Percentiles rank a stretch among this genome's conserved stretches.
These are phyloP conservation scores for Pyrrhia umbra DNA, from an alignment of 2,888 invertebrate genomes.

Conservation along the genomic window DNA sequence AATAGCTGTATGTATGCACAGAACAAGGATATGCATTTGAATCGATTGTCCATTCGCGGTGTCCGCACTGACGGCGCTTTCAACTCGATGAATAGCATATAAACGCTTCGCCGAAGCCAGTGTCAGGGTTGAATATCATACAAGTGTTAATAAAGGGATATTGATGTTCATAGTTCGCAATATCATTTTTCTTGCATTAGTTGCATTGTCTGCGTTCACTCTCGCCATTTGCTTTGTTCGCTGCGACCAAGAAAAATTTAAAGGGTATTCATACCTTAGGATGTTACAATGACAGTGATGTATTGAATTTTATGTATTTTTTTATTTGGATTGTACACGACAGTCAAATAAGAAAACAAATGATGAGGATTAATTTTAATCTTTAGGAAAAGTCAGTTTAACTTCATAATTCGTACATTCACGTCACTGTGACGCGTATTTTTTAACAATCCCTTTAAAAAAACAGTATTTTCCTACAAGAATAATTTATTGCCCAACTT, in stretches of 20 bases:
- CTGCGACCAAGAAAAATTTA: conserved; percentile 28
- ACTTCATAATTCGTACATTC: neutral
- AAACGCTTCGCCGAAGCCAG: conserved; percentile 66
- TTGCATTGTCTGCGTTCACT: conserved; percentile 49
- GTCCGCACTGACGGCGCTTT: conserved; percentile 72
- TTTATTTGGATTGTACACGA: too few species aligned
- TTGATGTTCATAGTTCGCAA: conserved; percentile 64
- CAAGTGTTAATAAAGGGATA: conserved; percentile 73
- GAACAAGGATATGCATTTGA: conserved; percentile 60
- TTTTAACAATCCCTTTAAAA: conserved; percentile 4
- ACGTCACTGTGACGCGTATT: conserved; percentile 15
- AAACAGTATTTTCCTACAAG: conserved; percentile 29
- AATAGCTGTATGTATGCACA: conserved; percentile 13
- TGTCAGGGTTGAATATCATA: conserved; percentile 69
- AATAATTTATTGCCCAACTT: conserved; percentile 47
- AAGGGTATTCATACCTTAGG: conserved; percentile 19
- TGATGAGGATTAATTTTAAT: too few species aligned
- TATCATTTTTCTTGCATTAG: conserved; percentile 67
- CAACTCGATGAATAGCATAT: conserved; percentile 83
- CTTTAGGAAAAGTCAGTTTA: neutral
- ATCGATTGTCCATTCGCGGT: conserved; percentile 71
- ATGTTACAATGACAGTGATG: conserved; percentile 28
- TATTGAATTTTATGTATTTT: conserved; percentile 35
- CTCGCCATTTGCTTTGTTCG: conserved; percentile 39
- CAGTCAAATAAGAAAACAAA: too few species aligned